phyloP scores from a whole-genome alignment of 1,140 invertebrate genomes.

The Rhopalosiphum maidis region DNA sequence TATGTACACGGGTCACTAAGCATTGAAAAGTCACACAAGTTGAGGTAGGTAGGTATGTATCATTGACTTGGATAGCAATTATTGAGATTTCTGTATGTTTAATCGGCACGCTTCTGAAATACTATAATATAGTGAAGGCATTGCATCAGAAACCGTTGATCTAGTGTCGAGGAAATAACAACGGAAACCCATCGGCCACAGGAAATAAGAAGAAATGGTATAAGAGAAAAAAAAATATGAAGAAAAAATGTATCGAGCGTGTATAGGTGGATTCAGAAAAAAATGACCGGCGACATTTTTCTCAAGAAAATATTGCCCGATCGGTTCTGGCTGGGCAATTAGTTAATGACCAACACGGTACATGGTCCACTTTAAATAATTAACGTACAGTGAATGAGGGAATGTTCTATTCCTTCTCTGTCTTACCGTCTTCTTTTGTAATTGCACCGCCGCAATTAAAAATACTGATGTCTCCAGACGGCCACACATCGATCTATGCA shows the following conservation, averaged over 20 bases:
- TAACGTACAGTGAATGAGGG: slow-evolving; percentile 42
- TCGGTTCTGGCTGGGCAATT: slow-evolving; percentile 11
- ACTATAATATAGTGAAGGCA: background rate
- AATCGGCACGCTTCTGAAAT: background rate
- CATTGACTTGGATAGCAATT: background rate
- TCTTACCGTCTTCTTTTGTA: slow-evolving; percentile 26
- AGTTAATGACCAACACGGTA: slow-evolving; percentile 42
- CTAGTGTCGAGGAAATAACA: background rate
- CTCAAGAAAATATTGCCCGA: slow-evolving; percentile 47
- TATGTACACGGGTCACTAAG: background rate
- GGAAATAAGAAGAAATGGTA: slow-evolving; percentile 22
- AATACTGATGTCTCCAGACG: slow-evolving; percentile 23
- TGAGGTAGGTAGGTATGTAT: background rate
- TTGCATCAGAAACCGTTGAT: slow-evolving; percentile 30
- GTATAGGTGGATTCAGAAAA: slow-evolving; percentile 21
- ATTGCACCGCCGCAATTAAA: slow-evolving; percentile 53
- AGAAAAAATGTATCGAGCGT: background rate
- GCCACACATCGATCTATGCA: slow-evolving; percentile 30
- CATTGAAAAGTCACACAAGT: background rate
- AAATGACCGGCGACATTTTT: slow-evolving; percentile 52
- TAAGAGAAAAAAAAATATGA: background rate
- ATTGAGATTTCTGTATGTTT: background rate
- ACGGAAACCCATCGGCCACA: slow-evolving; percentile 30
- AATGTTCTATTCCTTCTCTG: slow-evolving; percentile 1
- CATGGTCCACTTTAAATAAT: slow-evolving; percentile 54